Base-by-base conservation (phyloP, 2,888 invertebrate species). In the Agrilus biguttatus region DNA sequence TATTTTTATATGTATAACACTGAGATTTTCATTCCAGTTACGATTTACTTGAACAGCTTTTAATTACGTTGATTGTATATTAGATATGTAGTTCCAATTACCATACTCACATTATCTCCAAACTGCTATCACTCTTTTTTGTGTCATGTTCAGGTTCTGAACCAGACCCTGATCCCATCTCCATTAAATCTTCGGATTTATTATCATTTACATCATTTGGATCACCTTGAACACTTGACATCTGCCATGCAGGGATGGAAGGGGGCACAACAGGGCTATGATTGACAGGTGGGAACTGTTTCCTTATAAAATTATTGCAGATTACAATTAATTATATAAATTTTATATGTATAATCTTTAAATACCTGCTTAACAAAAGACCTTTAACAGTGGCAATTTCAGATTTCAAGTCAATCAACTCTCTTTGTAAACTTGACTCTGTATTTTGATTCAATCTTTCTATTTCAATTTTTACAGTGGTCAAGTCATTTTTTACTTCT, bases 241-340 rank as follows among this genome's bases (percentile, higher is more conserved):
- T 66, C 62, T 87, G 86, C 87, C 87, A 87, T 12, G 83, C 77
- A 14, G 87, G 86, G 52, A 87, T 86, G 1, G 83, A 83, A 1
- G 80, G 75, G 1, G 78, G 76, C 21, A 77, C 73, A 1, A 74
- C 67, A 2, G 77, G 71, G 10, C 70, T 65, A 53, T 72, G 74
- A 36, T 70, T 66, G 3, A 83, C 74, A 10, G 78, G 73, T 14
- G 86, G 82, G 63, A 87, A 87, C 67, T 86, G 86, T 63, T 85
- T 86, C 56, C 86, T 83, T 50, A 42, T 14, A 51, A 51, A 39
- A 47, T 47, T 19, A 23, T 36, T 50, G 39, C 33, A 41, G 36
- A 33, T 40, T 21, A 41, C 36, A 36, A 28, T 17, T 17, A 36
- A 14, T 36, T 10, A 17, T 14, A 36, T n/a, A 6, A 34, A 12